Evolutionary conservation across 2,797 vertebrate species (phyloP).

Genomic region (Ctenochaetus hawaiiensis): DNA sequence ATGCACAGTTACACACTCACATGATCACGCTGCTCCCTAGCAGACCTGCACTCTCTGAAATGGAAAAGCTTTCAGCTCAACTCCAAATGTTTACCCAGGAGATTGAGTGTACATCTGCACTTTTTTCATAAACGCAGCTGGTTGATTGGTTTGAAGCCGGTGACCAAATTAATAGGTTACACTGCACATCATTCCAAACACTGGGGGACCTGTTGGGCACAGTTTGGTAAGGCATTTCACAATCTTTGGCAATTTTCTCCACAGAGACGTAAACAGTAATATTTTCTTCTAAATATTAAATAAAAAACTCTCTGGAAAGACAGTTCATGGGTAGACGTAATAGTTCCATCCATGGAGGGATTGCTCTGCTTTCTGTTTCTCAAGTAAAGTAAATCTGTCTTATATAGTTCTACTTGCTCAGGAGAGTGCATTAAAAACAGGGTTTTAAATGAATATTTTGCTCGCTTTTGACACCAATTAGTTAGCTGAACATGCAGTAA

Average conservation of each 20-base stretch:
- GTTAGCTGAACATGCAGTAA: conserved; percentile 43
- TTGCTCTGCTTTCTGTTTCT: conserved; percentile 7
- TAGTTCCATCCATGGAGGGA: conserved; percentile 4
- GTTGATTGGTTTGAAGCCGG: conserved; percentile 52
- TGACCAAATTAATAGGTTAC: conserved; percentile 49
- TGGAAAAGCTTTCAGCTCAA: conserved; percentile 75
- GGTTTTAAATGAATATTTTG: conserved; percentile 52
- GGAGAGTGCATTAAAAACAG: conserved; percentile 33
- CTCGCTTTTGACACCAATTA: conserved; percentile 63
- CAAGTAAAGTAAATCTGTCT: conserved; percentile 28
- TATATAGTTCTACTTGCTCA: conserved; percentile 19
- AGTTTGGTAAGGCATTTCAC: neutral
- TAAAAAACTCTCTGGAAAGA: conserved; percentile 4
- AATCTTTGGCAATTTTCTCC: neutral
- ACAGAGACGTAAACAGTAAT: conserved; percentile 13
- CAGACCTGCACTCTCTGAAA: conserved; percentile 53
- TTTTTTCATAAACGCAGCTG: conserved; percentile 57
- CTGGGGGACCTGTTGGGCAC: neutral
- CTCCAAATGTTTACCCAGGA: conserved; percentile 67
- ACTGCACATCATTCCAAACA: conserved; percentile 33
- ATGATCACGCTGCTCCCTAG: conserved; percentile 30
- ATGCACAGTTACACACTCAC: conserved; percentile 33
- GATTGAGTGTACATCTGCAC: conserved; percentile 49
- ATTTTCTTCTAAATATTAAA: conserved; percentile 37
- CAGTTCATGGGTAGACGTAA: conserved; percentile 15